Conservation (phyloP, 2,797 vertebrate species). For the Microcaecilia unicolor region DNA sequence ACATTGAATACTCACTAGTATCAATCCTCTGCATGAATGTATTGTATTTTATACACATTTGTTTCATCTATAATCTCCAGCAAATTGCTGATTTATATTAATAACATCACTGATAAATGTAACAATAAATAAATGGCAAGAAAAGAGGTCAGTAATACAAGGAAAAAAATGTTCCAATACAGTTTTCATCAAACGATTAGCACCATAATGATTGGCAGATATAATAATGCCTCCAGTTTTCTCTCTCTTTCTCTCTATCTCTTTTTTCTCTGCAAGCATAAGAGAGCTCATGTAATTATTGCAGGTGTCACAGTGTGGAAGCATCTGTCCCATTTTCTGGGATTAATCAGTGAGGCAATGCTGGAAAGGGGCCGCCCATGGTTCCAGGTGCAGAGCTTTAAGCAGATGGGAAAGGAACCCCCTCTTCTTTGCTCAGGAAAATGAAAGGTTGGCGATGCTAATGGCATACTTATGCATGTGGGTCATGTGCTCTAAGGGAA, state of each 20-base stretch:
- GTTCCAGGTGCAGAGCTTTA: slow-evolving; percentile 46
- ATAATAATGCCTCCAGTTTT: slow-evolving; percentile 51
- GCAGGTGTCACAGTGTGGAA: slow-evolving; percentile 59
- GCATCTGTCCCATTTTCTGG: slow-evolving; percentile 50
- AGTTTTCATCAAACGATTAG: slow-evolving; percentile 52
- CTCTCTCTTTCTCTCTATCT: slow-evolving; percentile 58
- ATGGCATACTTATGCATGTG: not conserved
- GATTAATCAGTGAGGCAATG: slow-evolving; percentile 54
- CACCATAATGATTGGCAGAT: slow-evolving; percentile 47
- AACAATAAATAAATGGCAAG: slow-evolving; percentile 45
- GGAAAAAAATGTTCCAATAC: slow-evolving; percentile 40
- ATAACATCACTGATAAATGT: slow-evolving; percentile 42
- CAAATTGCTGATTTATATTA: slow-evolving; percentile 42
- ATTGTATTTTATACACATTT: too few relatives aligned
- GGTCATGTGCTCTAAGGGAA: not conserved
- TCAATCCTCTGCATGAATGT: too few relatives aligned
- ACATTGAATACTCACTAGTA: too few relatives aligned
- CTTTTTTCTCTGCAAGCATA: too few relatives aligned
- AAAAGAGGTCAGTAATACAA: too few relatives aligned
- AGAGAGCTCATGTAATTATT: slow-evolving; percentile 72
- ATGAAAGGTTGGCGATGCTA: not conserved
- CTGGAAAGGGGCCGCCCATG: slow-evolving; percentile 41
- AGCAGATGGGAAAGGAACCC: slow-evolving; percentile 33
- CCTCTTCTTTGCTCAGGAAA: too few relatives aligned
- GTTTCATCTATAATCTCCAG: too few relatives aligned